Conservation (phyloP, 2,888 invertebrate species). For the Noctuana brunneofusca region DNA sequence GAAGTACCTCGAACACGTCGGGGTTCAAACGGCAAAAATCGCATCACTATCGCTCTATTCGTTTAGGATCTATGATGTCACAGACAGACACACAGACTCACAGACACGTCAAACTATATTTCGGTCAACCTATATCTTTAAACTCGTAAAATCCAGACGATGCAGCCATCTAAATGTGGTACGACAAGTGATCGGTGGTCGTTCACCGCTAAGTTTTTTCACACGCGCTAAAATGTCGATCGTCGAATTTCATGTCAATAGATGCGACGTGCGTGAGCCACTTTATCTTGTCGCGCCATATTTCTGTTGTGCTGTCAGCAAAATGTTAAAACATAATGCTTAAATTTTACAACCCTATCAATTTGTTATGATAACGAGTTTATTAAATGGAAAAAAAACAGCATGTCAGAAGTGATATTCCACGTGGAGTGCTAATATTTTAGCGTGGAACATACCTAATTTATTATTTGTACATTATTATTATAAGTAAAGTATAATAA, state of each 20-base stretch:
- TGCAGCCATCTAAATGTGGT: background rate
- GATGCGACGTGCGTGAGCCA: conserved; percentile 56
- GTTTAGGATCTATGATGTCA: too few relatives aligned
- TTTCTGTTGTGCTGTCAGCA: conserved; percentile 33
- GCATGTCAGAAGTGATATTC: background rate
- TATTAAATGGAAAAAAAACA: conserved; percentile 15
- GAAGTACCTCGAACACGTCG: too few relatives aligned
- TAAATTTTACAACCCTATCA: conserved; percentile 34
- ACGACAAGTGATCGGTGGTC: background rate
- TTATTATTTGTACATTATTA: too few relatives aligned
- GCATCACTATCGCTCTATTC: too few relatives aligned
- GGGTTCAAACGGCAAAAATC: too few relatives aligned
- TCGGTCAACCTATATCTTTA: too few relatives aligned
- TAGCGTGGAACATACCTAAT: background rate
- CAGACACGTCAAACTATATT: too few relatives aligned
- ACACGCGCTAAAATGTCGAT: conserved; percentile 57
- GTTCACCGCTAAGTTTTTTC: conserved; percentile 58
- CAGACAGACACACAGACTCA: too few relatives aligned
- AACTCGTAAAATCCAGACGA: background rate
- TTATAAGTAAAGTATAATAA: too few relatives aligned
- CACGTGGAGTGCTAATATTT: background rate
- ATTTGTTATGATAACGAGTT: conserved; percentile 15
- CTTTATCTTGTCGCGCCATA: conserved; percentile 42
- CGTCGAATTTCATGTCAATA: conserved; percentile 65
- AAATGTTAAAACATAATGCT: conserved; percentile 39